Evolutionary conservation across 2,888 invertebrate species (phyloP).

Genomic region (Tinea trinotella): DNA sequence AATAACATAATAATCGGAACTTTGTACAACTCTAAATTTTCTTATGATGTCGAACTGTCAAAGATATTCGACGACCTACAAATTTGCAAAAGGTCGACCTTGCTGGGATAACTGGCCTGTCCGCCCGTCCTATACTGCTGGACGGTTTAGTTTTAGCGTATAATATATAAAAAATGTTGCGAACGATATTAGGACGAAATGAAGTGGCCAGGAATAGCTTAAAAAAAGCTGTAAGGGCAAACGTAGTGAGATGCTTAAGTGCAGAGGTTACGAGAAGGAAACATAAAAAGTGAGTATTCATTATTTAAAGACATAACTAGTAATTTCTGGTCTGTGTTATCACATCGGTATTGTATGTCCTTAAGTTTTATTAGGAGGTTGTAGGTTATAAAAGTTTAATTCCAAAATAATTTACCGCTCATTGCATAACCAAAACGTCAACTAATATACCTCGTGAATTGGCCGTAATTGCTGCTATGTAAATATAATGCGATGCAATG

Average conservation of each 20-base stretch:
- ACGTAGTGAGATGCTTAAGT: conserved; percentile 72
- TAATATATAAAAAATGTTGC: conserved; percentile 74
- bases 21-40: too few relatives aligned
- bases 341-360: neutral
- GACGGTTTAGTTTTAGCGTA: conserved; percentile 45
- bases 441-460: conserved; percentile 39
- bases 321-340: neutral
- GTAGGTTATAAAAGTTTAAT: neutral
- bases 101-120: conserved; percentile 31
- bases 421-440: conserved; percentile 69
- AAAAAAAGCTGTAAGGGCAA: conserved; percentile 72
- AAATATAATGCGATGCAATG: too few relatives aligned
- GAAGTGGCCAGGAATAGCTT: conserved; percentile 76
- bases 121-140: conserved; percentile 58
- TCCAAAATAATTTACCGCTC: conserved; percentile 24
- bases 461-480: neutral
- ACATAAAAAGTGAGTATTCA: conserved; percentile 69
- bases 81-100: conserved; percentile 58
- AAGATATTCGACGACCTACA: conserved; percentile 50
- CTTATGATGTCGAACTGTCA: neutral
- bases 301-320: too few relatives aligned
- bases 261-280: conserved; percentile 75
- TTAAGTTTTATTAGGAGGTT: neutral
- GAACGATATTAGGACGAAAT: conserved; percentile 80
- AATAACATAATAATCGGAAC: too few relatives aligned